Evolutionary conservation across 1,140 invertebrate species (phyloP).

Genomic region (Pseudobourletiella spinata): DNA sequence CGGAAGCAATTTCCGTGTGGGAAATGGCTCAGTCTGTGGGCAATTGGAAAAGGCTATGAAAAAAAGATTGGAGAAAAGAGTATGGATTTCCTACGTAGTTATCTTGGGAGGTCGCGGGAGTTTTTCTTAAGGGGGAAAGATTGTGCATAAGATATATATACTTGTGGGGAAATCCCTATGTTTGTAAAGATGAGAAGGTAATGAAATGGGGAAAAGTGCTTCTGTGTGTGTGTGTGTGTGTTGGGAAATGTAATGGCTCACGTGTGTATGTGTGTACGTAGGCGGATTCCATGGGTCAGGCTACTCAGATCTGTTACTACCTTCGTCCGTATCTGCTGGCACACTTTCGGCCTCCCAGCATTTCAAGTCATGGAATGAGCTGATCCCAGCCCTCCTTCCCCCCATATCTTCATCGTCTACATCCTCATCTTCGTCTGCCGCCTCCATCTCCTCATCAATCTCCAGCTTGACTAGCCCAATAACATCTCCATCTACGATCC

Average conservation of each 20-base stretch:
- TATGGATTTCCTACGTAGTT: no score
- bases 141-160: no score
- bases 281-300: conserved; percentile 10
- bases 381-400: conserved; percentile 26
- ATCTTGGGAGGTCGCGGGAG: no score
- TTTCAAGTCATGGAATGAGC: conserved; percentile 32
- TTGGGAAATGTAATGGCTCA: background rate
- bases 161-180: no score
- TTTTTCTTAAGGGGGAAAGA: no score
- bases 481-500: conserved; percentile 15
- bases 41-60: no score
- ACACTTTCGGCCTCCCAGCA: conserved; percentile 14
- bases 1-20: no score
- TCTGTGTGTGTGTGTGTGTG: background rate
- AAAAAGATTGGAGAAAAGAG: no score
- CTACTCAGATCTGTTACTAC: conserved; percentile 23
- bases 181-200: no score
- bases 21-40: no score
- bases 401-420: conserved; percentile 17
- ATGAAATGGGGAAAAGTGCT: no score
- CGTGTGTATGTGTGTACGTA: background rate
- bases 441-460: conserved; percentile 20
- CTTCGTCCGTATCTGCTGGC: background rate
- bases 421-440: no score
- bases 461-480: conserved; percentile 19